Base-by-base conservation (phyloP, 2,113 vertebrate genomes). In the Oncorhynchus keta region DNA sequence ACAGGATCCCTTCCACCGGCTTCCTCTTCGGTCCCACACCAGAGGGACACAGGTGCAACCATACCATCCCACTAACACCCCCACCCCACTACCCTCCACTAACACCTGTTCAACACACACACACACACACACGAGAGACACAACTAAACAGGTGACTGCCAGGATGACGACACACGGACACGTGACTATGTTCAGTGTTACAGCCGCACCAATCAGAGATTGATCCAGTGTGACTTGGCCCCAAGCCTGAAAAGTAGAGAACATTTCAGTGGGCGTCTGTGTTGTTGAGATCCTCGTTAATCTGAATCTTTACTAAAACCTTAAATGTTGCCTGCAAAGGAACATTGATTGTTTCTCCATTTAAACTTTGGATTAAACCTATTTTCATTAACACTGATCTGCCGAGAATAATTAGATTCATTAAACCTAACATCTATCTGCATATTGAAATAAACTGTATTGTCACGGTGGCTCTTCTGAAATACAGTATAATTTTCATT, bases 391-490 rank as follows among this genome's bases (percentile, higher is more conserved):
- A 68, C 45, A 72, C 85, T 88, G 88, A 90, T 90, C 86, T 92
- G 68, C 89, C 85, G 65, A 90, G 87, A 85, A 74, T 71, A 92
- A 93, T 93, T 79, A 87, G 88, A 93, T 93, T 92, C 90, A 88
- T 90, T 86, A 89, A 77, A 83, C 9, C 62, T 73, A 51, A 81
- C 83, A 87, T 86, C 67, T 78, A 82, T 87, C 86, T 76, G 74
- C 76, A 81, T 81, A 87, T 90, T 87, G 83, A 87, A 77, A 72
- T 39, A 5, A 18, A 16, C 12, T 55, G 3, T 55, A 55, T 4
- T 55, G 49, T 4, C 39, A 22, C 16, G 28, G 14, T 11, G n/a
- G 26, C 28, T 16, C 66, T 24, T 68, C 28, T 30, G 59, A 70
- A 48, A 39, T n/a, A 51, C 14, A 45, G 39, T 11, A 45, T 45